Conservation (phyloP, 2,797 vertebrate genomes). For the Hozukius guyotensis region DNA sequence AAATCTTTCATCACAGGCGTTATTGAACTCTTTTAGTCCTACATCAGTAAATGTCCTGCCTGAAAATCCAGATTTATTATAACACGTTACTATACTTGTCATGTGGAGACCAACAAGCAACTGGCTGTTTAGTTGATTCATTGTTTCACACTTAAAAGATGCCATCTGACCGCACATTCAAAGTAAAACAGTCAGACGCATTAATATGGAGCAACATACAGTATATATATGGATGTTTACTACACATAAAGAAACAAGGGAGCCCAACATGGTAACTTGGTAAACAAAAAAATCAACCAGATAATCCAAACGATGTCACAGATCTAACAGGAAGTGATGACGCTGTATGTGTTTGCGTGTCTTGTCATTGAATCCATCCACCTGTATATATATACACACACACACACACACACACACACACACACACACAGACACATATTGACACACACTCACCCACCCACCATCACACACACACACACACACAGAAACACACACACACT, state of each 20-base stretch:
- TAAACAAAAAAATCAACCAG: not conserved
- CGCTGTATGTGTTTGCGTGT: slow-evolving; percentile 2
- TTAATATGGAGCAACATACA: not conserved
- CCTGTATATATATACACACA: not conserved
- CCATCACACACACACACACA: not conserved
- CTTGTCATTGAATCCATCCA: slow-evolving; percentile 6
- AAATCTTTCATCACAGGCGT: slow-evolving; percentile 15
- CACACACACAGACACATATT: not conserved
- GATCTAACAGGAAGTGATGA: slow-evolving; percentile 6
- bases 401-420: not conserved
- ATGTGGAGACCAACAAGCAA: slow-evolving; percentile 36
- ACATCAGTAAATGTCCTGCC: slow-evolving; percentile 21
- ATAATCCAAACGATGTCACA: slow-evolving; percentile 10
- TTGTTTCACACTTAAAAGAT: not conserved
- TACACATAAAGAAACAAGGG: not conserved
- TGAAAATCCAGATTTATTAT: slow-evolving; percentile 27
- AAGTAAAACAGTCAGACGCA: not conserved
- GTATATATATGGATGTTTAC: not conserved
- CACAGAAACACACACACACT: slow-evolving; percentile 32
- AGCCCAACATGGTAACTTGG: not conserved
- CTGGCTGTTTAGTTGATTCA: slow-evolving; percentile 4
- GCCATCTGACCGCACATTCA: not conserved
- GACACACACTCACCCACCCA: not conserved
- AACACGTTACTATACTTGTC: slow-evolving; percentile 24
- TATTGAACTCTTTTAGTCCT: slow-evolving; percentile 14